A percentile compares a stretch with the other conserved stretches of the same genome.
phyloP scores from a whole-genome alignment of 2,113 vertebrate genomes.

The Falco punctatus region DNA sequence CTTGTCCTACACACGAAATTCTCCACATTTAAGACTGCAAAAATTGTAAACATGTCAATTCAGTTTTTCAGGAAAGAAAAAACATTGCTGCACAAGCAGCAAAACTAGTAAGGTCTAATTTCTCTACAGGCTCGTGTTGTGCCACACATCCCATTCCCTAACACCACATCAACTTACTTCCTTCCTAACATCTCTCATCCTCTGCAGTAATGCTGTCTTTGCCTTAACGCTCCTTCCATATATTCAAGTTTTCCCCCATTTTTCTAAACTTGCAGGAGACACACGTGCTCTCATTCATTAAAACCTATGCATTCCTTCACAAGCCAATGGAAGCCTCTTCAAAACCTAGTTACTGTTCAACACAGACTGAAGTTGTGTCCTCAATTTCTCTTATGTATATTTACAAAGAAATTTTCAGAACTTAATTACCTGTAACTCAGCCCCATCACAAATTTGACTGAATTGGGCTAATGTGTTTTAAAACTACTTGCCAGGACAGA shows the following conservation, averaged over 20 bases:
- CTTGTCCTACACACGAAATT: not conserved
- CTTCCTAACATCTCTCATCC: not conserved
- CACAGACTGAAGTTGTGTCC: not conserved
- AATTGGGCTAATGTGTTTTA: not conserved
- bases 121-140: not conserved
- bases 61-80: not conserved
- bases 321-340: not conserved
- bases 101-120: not conserved
- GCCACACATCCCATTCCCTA: not conserved
- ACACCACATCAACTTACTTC: not conserved
- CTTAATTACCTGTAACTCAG: not conserved
- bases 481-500: not conserved
- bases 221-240: not conserved
- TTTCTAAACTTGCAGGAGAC: fast-evolving
- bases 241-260: not conserved
- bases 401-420: not conserved
- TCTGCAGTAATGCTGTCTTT: not conserved
- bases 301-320: not conserved
- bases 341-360: not conserved
- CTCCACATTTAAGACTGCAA: not conserved
- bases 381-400: not conserved
- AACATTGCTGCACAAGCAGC: not conserved
- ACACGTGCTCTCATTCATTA: not conserved
- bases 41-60: not conserved
- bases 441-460: not conserved